Conservation (phyloP, 2,797 vertebrate species). For the Otolemur crassicaudatus region DNA sequence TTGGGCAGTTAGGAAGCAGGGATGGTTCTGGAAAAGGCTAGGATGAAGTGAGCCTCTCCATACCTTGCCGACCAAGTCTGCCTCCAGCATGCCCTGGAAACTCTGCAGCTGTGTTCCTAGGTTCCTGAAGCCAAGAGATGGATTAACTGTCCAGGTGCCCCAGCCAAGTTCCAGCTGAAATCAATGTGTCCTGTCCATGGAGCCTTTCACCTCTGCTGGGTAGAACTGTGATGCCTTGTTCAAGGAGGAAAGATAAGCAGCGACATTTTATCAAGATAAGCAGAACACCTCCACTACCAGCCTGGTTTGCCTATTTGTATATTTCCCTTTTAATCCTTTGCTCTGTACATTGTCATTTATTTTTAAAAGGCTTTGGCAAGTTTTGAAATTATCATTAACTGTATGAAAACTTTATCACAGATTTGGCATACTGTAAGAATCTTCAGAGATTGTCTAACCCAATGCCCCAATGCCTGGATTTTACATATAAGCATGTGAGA, state of each 20-base stretch:
- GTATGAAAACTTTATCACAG: slow-evolving; percentile 13
- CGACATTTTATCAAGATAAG: not conserved
- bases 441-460: not conserved
- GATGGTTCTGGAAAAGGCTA: not conserved
- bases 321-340: not conserved
- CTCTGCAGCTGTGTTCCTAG: not conserved
- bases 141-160: slow-evolving; percentile 59
- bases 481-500: not conserved
- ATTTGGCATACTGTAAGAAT: not conserved
- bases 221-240: not conserved
- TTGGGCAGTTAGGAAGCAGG: slow-evolving; percentile 19
- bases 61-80: too few species aligned
- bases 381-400: slow-evolving; percentile 22
- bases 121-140: slow-evolving; percentile 46
- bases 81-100: not conserved
- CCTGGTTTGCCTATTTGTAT: not conserved
- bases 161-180: slow-evolving; percentile 52
- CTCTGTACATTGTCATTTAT: not conserved
- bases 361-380: slow-evolving; percentile 4
- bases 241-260: slow-evolving; percentile 14
- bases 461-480: not conserved
- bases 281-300: not conserved
- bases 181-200: not conserved
- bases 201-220: not conserved
- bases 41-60: not conserved